These are phyloP conservation scores for Chloroceryle inda DNA, from an alignment of 2,797 vertebrate genomes.

Conservation along the genomic window DNA sequence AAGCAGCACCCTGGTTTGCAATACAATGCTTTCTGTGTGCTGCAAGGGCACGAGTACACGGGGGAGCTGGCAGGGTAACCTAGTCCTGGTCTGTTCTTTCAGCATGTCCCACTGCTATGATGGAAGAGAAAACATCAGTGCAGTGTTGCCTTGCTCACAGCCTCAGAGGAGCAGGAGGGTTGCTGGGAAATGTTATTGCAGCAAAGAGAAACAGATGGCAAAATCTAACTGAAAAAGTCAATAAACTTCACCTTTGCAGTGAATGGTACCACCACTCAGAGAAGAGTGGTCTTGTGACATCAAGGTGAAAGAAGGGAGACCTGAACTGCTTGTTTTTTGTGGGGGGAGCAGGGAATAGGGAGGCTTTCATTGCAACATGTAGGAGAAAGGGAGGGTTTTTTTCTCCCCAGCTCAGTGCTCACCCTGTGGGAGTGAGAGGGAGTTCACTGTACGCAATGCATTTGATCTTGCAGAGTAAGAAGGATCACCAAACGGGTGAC, in stretches of 20 bases:
- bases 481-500: constrained; percentile 50
- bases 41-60: neutral
- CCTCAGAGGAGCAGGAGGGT: neutral
- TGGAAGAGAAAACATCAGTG: neutral
- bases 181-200: neutral
- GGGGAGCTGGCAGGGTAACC: constrained; percentile 17
- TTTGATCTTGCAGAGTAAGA: constrained; percentile 32
- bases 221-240: neutral
- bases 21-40: constrained; percentile 31
- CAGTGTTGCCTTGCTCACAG: rapidly evolving
- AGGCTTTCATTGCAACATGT: neutral
- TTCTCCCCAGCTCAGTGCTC: neutral
- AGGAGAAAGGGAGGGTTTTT: neutral
- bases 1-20: constrained; percentile 22
- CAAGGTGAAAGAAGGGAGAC: neutral
- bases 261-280: neutral
- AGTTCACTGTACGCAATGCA: neutral
- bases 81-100: constrained; percentile 7
- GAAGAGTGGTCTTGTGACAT: neutral
- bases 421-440: neutral
- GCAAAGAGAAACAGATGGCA: neutral
- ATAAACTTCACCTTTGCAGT: neutral
- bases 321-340: neutral
- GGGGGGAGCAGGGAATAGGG: rapidly evolving
- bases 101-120: neutral